Conservation (phyloP, 2,797 vertebrate species). For the Sardinella longiceps region DNA sequence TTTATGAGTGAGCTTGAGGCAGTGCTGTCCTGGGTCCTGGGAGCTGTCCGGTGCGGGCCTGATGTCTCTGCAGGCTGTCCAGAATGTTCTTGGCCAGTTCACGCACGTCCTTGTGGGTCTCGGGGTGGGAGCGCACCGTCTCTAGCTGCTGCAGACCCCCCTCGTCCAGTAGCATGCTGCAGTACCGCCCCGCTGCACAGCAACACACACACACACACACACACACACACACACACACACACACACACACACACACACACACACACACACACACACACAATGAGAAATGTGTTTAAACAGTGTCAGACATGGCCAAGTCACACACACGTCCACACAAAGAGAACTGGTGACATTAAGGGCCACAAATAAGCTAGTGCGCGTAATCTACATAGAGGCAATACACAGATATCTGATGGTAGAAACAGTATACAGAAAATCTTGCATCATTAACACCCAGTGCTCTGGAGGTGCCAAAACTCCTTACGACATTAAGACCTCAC, state of each 20-base stretch:
- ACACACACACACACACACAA: not conserved
- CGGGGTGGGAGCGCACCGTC: constrained; percentile 83
- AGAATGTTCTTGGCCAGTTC: constrained; percentile 88
- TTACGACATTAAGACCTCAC: not conserved
- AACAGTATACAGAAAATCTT: not conserved
- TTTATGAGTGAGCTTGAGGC: constrained; percentile 45
- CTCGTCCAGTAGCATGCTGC: constrained; percentile 98
- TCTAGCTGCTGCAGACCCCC: constrained; percentile 92
- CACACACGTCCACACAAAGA: not conserved
- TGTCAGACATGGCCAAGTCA: not conserved
- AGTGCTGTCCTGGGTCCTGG: constrained; percentile 60
- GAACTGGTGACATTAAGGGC: too few relatives aligned
- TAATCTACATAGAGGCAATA: too few relatives aligned
- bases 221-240: not conserved
- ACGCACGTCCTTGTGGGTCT: constrained; percentile 90
- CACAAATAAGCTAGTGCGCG: too few relatives aligned
- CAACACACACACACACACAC: not conserved
- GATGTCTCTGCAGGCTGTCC: constrained; percentile 90
- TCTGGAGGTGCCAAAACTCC: not conserved
- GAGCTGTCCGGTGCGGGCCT: constrained; percentile 82
- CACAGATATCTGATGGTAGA: too few relatives aligned
- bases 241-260: constrained; percentile 27
- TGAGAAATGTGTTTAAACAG: not conserved
- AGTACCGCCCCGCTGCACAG: constrained; percentile 87
- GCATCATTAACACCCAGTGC: not conserved